phyloP scores from a whole-genome alignment of 2,113 vertebrate genomes.

The Vireo altiloquus region DNA sequence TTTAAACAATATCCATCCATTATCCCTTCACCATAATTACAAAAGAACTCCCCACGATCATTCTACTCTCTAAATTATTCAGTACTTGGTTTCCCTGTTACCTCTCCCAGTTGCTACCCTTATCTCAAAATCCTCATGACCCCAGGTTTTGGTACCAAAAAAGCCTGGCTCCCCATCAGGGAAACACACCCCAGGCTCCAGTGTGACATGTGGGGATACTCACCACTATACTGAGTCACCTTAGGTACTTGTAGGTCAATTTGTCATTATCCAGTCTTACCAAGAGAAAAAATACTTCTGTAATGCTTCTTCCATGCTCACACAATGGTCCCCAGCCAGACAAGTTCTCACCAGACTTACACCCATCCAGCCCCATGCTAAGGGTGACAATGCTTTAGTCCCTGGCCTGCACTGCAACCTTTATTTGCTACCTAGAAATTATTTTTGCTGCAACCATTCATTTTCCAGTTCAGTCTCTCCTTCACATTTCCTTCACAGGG shows the following conservation, averaged over 20 bases:
- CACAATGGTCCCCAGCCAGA: neutral
- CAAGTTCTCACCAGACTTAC: neutral
- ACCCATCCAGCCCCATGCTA: neutral
- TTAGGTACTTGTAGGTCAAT: neutral
- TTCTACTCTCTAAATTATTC: neutral
- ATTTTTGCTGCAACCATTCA: neutral
- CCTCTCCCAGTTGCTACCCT: neutral
- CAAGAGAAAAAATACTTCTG: neutral
- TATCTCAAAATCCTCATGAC: neutral
- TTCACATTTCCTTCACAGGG: neutral
- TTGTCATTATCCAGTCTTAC: neutral
- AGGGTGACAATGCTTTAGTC: neutral
- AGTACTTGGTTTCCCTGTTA: neutral
- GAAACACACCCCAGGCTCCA: neutral
- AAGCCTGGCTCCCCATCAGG: rapidly evolving
- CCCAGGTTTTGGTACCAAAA: neutral
- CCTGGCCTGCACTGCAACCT: neutral
- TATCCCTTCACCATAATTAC: too few relatives aligned
- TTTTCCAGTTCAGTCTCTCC: neutral
- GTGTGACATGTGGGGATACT: neutral
- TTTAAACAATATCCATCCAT: neutral
- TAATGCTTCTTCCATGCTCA: neutral
- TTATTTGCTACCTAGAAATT: neutral
- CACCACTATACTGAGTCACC: neutral
- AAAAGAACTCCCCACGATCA: neutral